Percentiles rank a stretch among this genome's conserved stretches.
Conservation (phyloP, 2,888 invertebrate species). For the Phaonia tiefii region DNA sequence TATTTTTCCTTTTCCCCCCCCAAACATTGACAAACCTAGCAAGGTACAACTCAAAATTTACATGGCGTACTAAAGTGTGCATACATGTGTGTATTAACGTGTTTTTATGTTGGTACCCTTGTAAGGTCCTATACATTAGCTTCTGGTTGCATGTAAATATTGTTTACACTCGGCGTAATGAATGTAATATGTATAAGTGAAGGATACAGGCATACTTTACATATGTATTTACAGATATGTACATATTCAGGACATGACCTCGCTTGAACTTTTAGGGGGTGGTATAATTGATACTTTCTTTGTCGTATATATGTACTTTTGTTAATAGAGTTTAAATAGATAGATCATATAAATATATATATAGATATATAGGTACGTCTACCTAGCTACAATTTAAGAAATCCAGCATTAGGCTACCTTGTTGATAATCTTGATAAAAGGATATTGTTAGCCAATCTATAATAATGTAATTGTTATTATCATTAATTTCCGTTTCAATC, state of each 20-base stretch:
- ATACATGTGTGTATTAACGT: too few species aligned
- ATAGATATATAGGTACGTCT: too few species aligned
- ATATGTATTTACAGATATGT: background rate
- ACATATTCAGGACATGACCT: conserved; percentile 39
- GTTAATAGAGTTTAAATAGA: conserved; percentile 39
- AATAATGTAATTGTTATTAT: background rate
- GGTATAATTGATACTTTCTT: conserved; percentile 14
- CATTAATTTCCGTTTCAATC: background rate
- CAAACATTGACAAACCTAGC: background rate
- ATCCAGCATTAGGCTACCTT: too few species aligned
- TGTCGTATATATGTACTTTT: background rate
- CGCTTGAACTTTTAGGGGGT: conserved; percentile 33
- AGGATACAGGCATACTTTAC: too few species aligned
- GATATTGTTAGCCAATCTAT: background rate
- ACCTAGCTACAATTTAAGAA: too few species aligned
- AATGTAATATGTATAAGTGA: background rate
- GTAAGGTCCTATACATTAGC: too few species aligned
- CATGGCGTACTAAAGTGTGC: conserved; percentile 12
- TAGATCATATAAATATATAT: too few species aligned
- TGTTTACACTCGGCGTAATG: conserved; percentile 1
- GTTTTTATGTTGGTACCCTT: too few species aligned
- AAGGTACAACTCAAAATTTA: conserved; percentile 32
- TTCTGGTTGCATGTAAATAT: background rate
- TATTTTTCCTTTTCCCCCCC: conserved; percentile 38
- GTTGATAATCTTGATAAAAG: background rate